These are phyloP conservation scores for Zaprionus kolodkinae DNA, from an alignment of 1,140 invertebrate genomes.

Conservation along the genomic window DNA sequence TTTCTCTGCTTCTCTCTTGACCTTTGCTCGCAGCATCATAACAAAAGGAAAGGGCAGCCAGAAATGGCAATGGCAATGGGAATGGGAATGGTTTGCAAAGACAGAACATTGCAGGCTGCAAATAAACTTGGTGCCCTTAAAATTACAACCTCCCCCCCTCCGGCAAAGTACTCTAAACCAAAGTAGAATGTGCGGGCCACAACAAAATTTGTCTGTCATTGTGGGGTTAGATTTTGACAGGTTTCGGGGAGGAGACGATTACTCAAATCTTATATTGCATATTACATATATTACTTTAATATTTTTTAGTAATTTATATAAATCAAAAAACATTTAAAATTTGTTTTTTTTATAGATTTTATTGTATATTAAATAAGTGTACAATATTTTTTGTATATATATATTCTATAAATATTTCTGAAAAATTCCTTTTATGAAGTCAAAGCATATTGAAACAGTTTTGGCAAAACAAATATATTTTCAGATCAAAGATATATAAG, in stretches of 20 bases:
- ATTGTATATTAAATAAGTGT: no score
- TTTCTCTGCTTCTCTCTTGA: slow-evolving; percentile 7
- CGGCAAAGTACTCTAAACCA: background rate
- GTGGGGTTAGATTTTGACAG: slow-evolving; percentile 27
- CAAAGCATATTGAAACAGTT: background rate
- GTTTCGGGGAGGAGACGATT: background rate
- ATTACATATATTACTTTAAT: no score
- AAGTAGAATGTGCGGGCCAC: slow-evolving; percentile 55
- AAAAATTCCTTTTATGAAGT: background rate
- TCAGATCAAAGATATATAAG: no score
- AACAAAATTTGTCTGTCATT: slow-evolving; percentile 76
- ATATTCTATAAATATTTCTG: background rate
- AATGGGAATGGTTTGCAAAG: slow-evolving; percentile 4
- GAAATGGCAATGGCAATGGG: background rate
- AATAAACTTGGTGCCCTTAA: slow-evolving; percentile 61
- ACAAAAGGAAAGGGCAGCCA: background rate
- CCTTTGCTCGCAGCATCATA: slow-evolving; percentile 10
- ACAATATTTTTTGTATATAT: background rate
- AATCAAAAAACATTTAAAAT: background rate
- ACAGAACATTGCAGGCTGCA: slow-evolving; percentile 32
- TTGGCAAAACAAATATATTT: no score
- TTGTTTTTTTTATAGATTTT: no score
- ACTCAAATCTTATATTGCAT: no score
- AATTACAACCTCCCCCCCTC: slow-evolving; percentile 41
- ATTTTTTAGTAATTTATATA: background rate